These are phyloP conservation scores for Noctua janthina DNA, from an alignment of 2,888 invertebrate species.

Conservation along the genomic window DNA sequence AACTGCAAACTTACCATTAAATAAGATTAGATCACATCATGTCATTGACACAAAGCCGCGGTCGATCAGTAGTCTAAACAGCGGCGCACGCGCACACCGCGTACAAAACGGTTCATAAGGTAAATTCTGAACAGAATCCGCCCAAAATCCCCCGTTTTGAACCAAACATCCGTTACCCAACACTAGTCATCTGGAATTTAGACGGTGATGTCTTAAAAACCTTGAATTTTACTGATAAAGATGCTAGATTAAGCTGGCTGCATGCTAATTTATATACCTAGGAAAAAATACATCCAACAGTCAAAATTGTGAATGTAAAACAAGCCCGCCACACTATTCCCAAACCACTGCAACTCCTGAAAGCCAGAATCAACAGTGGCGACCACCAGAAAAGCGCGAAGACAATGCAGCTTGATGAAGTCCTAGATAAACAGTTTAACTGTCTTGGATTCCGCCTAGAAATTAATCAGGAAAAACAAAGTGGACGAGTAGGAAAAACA, in stretches of 20 bases:
- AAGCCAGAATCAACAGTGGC: too few species aligned
- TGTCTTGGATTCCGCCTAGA: too few species aligned
- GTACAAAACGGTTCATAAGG: conserved; percentile 66
- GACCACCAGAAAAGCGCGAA: too few species aligned
- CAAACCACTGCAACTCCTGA: too few species aligned
- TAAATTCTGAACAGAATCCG: conserved; percentile 57
- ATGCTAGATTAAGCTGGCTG: conserved; percentile 4
- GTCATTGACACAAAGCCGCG: conserved; percentile 71
- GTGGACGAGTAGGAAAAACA: too few species aligned
- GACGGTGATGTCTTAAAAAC: conserved; percentile 11
- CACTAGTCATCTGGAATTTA: conserved; percentile 24
- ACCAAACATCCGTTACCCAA: conserved; percentile 63
- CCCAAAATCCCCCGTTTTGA: conserved; percentile 49
- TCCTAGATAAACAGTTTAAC: too few species aligned
- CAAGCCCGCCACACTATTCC: too few species aligned
- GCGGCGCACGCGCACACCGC: conserved; percentile 50
- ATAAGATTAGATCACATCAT: conserved; percentile 70
- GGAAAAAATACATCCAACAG: background rate
- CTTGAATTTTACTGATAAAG: conserved; percentile 18
- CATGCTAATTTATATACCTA: background rate
- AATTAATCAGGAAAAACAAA: too few species aligned
- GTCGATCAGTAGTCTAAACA: conserved; percentile 66
- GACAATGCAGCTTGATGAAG: too few species aligned
- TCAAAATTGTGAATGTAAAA: background rate
- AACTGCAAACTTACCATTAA: conserved; percentile 21